Evolutionary conservation across 2,797 vertebrate genomes (phyloP).

Genomic region (Malacoctenus gilli): DNA sequence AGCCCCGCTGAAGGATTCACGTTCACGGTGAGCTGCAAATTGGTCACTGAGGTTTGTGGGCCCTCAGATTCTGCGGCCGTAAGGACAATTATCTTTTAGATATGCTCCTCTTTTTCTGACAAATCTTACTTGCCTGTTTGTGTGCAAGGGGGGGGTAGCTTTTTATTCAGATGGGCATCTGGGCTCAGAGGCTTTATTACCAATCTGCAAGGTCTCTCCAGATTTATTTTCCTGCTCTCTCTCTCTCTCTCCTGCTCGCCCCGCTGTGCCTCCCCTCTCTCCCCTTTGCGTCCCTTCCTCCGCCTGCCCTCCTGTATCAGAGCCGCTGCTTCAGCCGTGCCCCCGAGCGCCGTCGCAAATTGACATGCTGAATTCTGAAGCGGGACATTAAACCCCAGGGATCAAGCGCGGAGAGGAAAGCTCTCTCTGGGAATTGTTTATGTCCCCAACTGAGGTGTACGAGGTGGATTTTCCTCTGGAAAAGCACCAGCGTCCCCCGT

Average conservation of each 20-base stretch:
- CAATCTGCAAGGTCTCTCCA: slow-evolving; percentile 51
- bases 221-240: slow-evolving; percentile 40
- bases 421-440: slow-evolving; percentile 55
- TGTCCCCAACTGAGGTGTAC: slow-evolving; percentile 46
- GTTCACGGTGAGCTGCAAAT: slow-evolving; percentile 52
- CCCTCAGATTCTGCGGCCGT: slow-evolving; percentile 32
- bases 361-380: slow-evolving; percentile 62
- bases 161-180: slow-evolving; percentile 64
- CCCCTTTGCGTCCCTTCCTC: slow-evolving; percentile 27
- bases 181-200: slow-evolving; percentile 59
- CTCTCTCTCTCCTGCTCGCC: slow-evolving; percentile 36
- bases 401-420: slow-evolving; percentile 47
- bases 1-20: slow-evolving; percentile 54
- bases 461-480: slow-evolving; percentile 44
- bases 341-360: slow-evolving; percentile 60
- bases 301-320: slow-evolving; percentile 46
- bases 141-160: slow-evolving; percentile 43
- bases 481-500: slow-evolving; percentile 26
- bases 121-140: slow-evolving; percentile 29
- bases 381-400: slow-evolving; percentile 56
- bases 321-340: slow-evolving; percentile 47
- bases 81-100: slow-evolving; percentile 23
- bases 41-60: slow-evolving; percentile 25
- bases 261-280: slow-evolving; percentile 28
- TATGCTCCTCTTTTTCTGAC: slow-evolving; percentile 13